A percentile compares a stretch with the other conserved stretches of the same genome.
Conservation (phyloP, 2,797 vertebrate species). For the Borostomias antarcticus region DNA sequence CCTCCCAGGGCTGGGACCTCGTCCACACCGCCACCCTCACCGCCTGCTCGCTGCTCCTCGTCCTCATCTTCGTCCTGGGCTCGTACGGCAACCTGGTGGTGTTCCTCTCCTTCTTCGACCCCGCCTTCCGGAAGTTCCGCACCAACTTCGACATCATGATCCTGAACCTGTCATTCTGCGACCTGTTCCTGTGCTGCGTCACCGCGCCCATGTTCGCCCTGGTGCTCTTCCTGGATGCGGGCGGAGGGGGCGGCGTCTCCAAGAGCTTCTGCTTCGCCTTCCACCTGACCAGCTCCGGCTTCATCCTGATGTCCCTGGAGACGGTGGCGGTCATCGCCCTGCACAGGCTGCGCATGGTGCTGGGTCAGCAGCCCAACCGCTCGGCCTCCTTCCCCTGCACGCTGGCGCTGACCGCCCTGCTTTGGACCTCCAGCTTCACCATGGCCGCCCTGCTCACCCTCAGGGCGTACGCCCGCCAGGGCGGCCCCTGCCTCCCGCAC, state of each 20-base stretch:
- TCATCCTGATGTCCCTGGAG: conserved; percentile 97
- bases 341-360: conserved; percentile 91
- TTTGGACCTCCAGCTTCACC: conserved; percentile 95
- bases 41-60: conserved; percentile 87
- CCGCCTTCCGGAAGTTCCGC: conserved; percentile 93
- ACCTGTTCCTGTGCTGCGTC: conserved; percentile 93
- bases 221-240: conserved; percentile 85
- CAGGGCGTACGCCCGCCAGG: conserved; percentile 76
- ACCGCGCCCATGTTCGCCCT: conserved; percentile 93
- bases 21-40: conserved; percentile 87
- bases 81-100: conserved; percentile 96
- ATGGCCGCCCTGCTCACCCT: conserved; percentile 88
- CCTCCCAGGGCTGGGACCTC: conserved; percentile 70
- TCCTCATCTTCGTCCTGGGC: conserved; percentile 91
- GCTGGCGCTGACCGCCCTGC: conserved; percentile 85
- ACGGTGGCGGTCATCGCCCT: conserved; percentile 93
- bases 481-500: conserved; percentile 89
- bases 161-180: conserved; percentile 95
- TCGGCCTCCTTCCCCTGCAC: conserved; percentile 88
- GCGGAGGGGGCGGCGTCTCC: conserved; percentile 74
- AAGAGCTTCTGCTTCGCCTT: conserved; percentile 94
- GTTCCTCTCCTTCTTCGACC: conserved; percentile 95
- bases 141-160: conserved; percentile 99
- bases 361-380: conserved; percentile 90
- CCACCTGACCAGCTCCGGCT: conserved; percentile 91